These are phyloP conservation scores for Pangasius krempfi DNA, from an alignment of 2,797 vertebrate species.

Conservation along the genomic window DNA sequence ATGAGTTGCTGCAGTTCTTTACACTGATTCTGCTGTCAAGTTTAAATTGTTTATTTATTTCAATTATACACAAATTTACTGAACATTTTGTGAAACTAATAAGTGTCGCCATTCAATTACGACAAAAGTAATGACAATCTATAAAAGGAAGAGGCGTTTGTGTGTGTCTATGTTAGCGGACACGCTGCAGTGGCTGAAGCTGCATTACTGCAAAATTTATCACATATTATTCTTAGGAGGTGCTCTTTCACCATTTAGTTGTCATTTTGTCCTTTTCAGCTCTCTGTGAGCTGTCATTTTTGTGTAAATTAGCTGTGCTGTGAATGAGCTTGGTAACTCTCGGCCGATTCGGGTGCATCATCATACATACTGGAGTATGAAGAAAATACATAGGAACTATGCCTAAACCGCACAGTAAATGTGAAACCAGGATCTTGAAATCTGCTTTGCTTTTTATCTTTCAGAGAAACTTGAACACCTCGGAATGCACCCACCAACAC, in stretches of 20 bases:
- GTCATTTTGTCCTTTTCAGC: not conserved
- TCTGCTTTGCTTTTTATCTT: not conserved
- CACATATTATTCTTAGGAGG: not conserved
- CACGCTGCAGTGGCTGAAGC: not conserved
- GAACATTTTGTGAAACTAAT: not conserved
- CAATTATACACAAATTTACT: not conserved
- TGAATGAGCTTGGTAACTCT: not conserved
- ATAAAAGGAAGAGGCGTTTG: not conserved
- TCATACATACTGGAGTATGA: not conserved
- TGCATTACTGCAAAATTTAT: not conserved
- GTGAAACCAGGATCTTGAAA: not conserved
- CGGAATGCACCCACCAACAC: not conserved
- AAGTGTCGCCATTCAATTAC: not conserved
- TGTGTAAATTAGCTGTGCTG: not conserved
- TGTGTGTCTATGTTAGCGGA: not conserved
- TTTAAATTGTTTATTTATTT: not conserved
- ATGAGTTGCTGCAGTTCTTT: not conserved
- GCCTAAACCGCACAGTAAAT: not conserved
- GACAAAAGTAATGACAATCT: not conserved
- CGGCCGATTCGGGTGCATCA: too few relatives aligned
- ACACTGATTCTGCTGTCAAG: not conserved
- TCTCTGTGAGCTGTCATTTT: not conserved
- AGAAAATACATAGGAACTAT: not conserved
- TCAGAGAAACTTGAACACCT: too few relatives aligned
- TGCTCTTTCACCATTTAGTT: not conserved